A percentile compares a stretch with the other conserved stretches of the same genome.
Evolutionary conservation across 2,797 vertebrate species (phyloP).

Genomic region (Scomberomorus guttatus): DNA sequence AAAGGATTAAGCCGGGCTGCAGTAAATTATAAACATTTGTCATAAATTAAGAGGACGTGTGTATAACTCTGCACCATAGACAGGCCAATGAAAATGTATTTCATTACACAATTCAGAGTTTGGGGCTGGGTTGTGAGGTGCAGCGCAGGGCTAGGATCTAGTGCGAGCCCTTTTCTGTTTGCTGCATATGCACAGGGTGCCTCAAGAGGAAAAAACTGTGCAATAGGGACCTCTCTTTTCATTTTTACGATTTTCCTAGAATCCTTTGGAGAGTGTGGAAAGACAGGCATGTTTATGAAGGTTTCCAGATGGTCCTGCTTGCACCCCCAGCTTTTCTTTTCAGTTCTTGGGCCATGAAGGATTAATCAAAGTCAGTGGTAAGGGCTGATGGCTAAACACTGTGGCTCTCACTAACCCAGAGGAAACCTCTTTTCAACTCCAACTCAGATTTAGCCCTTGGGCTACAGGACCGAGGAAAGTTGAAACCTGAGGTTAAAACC

Average conservation of each 20-base stretch:
- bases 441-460: slow-evolving; percentile 70
- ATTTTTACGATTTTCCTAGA: slow-evolving; percentile 90
- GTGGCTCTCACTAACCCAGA: slow-evolving; percentile 70
- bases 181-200: slow-evolving; percentile 76
- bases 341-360: slow-evolving; percentile 85
- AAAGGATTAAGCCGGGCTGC: slow-evolving; percentile 72
- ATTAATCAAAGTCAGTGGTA: slow-evolving; percentile 87
- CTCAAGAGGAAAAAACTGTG: slow-evolving; percentile 77
- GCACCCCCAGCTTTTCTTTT: slow-evolving; percentile 84
- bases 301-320: slow-evolving; percentile 88
- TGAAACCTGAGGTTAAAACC: slow-evolving; percentile 74
- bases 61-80: slow-evolving; percentile 57
- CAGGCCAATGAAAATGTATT: slow-evolving; percentile 69
- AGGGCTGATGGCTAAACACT: slow-evolving; percentile 83
- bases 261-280: slow-evolving; percentile 87
- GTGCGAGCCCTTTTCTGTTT: slow-evolving; percentile 59
- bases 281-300: slow-evolving; percentile 90
- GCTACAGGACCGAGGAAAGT: slow-evolving; percentile 69
- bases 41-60: slow-evolving; percentile 73
- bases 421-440: slow-evolving; percentile 71
- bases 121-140: slow-evolving; percentile 52
- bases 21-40: slow-evolving; percentile 77
- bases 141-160: slow-evolving; percentile 54
- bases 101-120: slow-evolving; percentile 63
- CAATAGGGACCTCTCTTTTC: slow-evolving; percentile 86